These are phyloP conservation scores for Chamaea fasciata DNA, from an alignment of 2,113 vertebrate genomes.

Conservation along the genomic window DNA sequence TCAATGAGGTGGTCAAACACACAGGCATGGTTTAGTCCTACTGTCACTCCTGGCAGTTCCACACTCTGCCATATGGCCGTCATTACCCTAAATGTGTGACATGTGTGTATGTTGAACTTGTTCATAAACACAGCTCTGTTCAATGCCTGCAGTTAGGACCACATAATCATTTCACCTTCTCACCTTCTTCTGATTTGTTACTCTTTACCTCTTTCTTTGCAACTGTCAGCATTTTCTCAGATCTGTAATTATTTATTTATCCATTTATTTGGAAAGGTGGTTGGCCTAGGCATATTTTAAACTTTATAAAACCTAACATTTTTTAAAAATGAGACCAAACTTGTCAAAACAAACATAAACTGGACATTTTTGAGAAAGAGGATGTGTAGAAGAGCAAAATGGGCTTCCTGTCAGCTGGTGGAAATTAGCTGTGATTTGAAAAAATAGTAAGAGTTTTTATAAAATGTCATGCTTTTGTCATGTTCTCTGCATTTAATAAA, in stretches of 20 bases:
- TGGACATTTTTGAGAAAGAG: background rate
- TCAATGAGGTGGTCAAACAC: background rate
- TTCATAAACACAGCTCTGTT: background rate
- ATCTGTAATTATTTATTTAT: background rate
- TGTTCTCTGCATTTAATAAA: background rate
- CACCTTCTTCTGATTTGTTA: background rate
- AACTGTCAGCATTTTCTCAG: background rate
- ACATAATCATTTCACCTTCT: background rate
- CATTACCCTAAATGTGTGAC: background rate
- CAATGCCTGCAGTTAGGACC: background rate
- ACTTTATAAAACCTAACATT: background rate
- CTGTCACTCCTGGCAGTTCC: background rate
- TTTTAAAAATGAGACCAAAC: background rate
- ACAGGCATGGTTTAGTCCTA: background rate
- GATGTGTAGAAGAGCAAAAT: background rate
- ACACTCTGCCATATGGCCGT: background rate
- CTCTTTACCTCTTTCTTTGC: background rate
- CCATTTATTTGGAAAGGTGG: background rate
- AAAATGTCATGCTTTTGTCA: background rate
- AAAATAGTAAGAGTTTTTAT: background rate
- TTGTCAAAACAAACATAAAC: background rate
- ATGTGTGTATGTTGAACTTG: background rate
- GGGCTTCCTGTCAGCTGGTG: conserved; percentile 11
- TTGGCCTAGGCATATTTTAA: background rate
- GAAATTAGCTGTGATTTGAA: conserved; percentile 40